Evolutionary conservation across 2,888 invertebrate species (phyloP).

Genomic region (Cephonodes hylas): DNA sequence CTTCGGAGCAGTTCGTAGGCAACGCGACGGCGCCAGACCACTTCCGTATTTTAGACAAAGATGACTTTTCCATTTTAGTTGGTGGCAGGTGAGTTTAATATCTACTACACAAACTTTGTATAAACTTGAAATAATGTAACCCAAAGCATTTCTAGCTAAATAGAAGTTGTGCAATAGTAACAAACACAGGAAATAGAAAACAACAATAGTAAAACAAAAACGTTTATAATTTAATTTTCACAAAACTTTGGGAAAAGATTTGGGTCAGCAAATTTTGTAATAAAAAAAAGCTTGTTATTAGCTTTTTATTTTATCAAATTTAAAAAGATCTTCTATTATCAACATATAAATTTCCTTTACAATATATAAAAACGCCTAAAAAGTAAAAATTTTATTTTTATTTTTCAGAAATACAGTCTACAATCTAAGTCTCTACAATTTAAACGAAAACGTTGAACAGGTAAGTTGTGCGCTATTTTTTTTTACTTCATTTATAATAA

Average conservation of each 20-base stretch:
- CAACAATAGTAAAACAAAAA: too few species aligned
- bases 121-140: not conserved
- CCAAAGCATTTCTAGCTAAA: not conserved
- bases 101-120: slow-evolving; percentile 2
- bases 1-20: slow-evolving; percentile 88
- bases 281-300: too few species aligned
- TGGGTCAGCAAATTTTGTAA: too few species aligned
- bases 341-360: too few species aligned
- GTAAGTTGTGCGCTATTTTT: slow-evolving; percentile 55
- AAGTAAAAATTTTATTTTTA: too few species aligned
- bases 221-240: too few species aligned
- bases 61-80: slow-evolving; percentile 91
- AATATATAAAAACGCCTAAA: not conserved
- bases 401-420: slow-evolving; percentile 91
- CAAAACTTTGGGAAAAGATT: too few species aligned
- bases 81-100: slow-evolving; percentile 88
- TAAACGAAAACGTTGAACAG: slow-evolving; percentile 88
- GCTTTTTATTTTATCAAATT: too few species aligned
- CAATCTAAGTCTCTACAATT: slow-evolving; percentile 92
- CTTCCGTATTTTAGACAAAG: slow-evolving; percentile 93
- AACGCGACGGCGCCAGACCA: slow-evolving; percentile 90
- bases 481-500: too few species aligned
- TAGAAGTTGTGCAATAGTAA: not conserved
- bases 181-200: too few species aligned
- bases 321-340: too few species aligned